A percentile compares a stretch with the other conserved stretches of the same genome.
These are phyloP conservation scores for Pimephales promelas DNA, from an alignment of 2,113 vertebrate genomes.

Conservation along the genomic window DNA sequence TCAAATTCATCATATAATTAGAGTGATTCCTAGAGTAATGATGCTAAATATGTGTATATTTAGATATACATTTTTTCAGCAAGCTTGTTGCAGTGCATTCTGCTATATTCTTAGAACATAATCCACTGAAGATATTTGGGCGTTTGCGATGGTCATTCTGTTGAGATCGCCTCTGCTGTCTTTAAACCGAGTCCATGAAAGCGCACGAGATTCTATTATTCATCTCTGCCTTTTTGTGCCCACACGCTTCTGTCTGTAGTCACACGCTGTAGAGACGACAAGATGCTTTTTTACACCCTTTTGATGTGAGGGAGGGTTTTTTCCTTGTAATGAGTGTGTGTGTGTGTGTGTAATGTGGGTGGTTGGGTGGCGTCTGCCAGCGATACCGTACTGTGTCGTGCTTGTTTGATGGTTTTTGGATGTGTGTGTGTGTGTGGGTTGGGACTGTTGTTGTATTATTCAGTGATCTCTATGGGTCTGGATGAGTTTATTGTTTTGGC, in stretches of 20 bases:
- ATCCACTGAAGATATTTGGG: no score
- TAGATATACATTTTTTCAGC: no score
- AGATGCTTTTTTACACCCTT: constrained; percentile 11
- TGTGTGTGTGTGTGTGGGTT: not conserved
- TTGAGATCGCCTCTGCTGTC: not conserved
- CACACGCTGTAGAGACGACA: constrained; percentile 5
- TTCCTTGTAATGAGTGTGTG: not conserved
- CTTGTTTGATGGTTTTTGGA: not conserved
- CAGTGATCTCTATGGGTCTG: constrained; percentile 56
- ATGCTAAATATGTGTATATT: not conserved
- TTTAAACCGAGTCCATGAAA: not conserved
- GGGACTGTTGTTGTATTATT: constrained; percentile 8
- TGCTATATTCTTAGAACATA: no score
- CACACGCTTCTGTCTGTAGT: not conserved
- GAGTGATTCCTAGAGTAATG: not conserved
- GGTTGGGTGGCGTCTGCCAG: not conserved
- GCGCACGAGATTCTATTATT: not conserved
- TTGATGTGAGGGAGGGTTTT: constrained; percentile 2
- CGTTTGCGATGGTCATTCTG: no score
- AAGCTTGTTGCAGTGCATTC: no score
- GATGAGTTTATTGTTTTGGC: constrained; percentile 72
- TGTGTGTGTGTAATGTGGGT: not conserved
- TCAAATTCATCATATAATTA: not conserved
- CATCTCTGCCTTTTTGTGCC: constrained; percentile 17
- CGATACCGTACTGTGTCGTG: not conserved